Evolutionary conservation across 2,888 invertebrate species (phyloP), one percentile per base, ranked within the genome.

Genomic region (Iselma pallidipennis): DNA sequence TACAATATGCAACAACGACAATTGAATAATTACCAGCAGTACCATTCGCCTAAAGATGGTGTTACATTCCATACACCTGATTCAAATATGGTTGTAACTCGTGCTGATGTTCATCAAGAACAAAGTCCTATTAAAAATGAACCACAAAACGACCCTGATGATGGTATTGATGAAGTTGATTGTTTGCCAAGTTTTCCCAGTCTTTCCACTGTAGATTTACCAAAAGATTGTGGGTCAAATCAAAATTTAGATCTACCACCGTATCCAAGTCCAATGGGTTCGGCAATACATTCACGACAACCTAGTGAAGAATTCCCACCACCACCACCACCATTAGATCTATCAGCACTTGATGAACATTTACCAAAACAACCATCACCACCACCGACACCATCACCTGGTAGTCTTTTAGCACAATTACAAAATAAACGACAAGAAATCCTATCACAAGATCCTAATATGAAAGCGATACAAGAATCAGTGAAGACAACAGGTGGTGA

Each of bases 231-330:
- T 31, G 81, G 82, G 16, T 83, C 85, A 57, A 84, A 78, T 14
- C 70, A 85, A 60, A 77, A 80, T 31, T 73, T 86, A 26, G 90
- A 91, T 55, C 76, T 91, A 58, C 94, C 94, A 1, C 94, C 94
- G 0, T 94, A 94, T 77, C 93, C 93, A 1, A 90, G 90, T 72
- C 91, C 91, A 1, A 85, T 89, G 69, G 88, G 88, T 68, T 92
- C 92, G 0, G 89, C 87, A 0, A 86, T 89, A 57, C 94, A 94
- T 79, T 94, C 94, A 1, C 84, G 94, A 51, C 94, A 94, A 79
- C 88, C 92, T 0, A 94, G 94, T 78, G 94, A 94, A 81, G 94
- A 95, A 73, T 94, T 95, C 73, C 94, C 94, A 51, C 94, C 94
- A 4, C 93, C 93, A n/a, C 94, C 94, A 0, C 90, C 91, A 1